Conservation (phyloP, 2,888 invertebrate species). For the Parnassius orleans region DNA sequence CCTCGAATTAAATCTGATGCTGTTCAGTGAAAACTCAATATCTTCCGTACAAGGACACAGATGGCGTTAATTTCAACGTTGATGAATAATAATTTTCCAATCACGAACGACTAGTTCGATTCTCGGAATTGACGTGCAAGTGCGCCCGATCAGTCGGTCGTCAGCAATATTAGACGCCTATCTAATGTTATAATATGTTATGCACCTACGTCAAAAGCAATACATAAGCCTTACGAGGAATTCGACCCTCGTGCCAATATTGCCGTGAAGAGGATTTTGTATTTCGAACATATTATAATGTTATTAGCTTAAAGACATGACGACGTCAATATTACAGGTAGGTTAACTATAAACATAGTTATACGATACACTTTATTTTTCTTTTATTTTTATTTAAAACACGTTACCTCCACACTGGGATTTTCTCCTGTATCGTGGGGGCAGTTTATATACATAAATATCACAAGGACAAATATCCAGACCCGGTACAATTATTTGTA, state of each 20-base stretch:
- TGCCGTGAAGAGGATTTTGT: slow-evolving; percentile 12
- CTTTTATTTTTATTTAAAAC: too few relatives aligned
- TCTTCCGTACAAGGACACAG: slow-evolving; percentile 1
- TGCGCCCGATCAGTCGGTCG: slow-evolving; percentile 14
- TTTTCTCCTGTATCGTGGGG: too few relatives aligned
- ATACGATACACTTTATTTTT: background rate
- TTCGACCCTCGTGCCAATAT: slow-evolving; percentile 22
- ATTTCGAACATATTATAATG: background rate
- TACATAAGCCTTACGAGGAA: slow-evolving; percentile 20
- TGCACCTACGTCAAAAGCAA: background rate
- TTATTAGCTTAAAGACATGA: background rate
- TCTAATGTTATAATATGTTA: slow-evolving; percentile 9
- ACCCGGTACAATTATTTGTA: too few relatives aligned
- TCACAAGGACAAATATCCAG: too few relatives aligned
- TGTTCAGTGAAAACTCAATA: slow-evolving; percentile 1
- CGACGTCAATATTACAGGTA: background rate
- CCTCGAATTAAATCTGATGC: slow-evolving; percentile 28
- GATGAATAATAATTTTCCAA: slow-evolving; percentile 18
- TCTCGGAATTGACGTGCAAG: slow-evolving; percentile 21
- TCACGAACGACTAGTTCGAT: slow-evolving; percentile 16
- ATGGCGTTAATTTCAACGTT: slow-evolving; percentile 18
- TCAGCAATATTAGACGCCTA: slow-evolving; percentile 10
- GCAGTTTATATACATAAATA: too few relatives aligned
- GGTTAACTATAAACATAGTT: background rate
- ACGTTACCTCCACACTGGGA: too few relatives aligned